Evolutionary conservation across 2,113 vertebrate genomes (phyloP), one percentile per base, ranked within the genome.

Genomic region (Lepisosteus osseus): DNA sequence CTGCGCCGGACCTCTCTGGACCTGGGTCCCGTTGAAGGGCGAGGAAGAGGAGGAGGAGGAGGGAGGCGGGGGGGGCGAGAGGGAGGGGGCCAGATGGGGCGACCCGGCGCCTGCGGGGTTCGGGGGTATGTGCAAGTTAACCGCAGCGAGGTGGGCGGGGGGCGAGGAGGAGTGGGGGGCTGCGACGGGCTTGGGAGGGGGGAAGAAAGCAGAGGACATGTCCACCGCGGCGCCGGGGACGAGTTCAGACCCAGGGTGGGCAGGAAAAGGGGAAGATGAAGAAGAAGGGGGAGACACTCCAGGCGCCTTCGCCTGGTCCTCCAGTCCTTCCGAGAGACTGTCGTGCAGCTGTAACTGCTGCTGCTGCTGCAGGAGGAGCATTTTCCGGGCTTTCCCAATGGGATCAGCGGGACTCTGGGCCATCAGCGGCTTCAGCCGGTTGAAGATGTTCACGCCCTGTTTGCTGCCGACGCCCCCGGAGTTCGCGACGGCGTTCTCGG

Each of bases 311-410:
- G 11, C 56, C 0, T 82, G 81, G 4, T 90, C 86, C 1, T 78
- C 78, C 55, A 47, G 3, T 9, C 82, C 80, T 67, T 88, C 89
- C 17, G 86, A 82, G 1, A 78, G 86, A 0, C 79, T 76, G 12
- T 91, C 88, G 75, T 91, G 72, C 47, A 67, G 89, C 83, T 92
- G 90, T 70, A 85, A 82, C 57, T 12, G 56, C 11, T 14, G 11
- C 56, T 90, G 90, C 78, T 92, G 88, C 66, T 90, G 90, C 12
- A 92, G 78, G 3, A 91, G 85, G 76, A 91, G 89, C 88, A 91
- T 90, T 79, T 92, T 92, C 15, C 89, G 81, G 15, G 86, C 88
- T 73, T 89, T 86, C 29, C 89, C 90, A 14, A 90, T 84, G 3
- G 89, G 81, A 72, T 92, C 91, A 69, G 88, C 90, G 12, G 89